Percentiles rank a stretch among this genome's conserved stretches.
These are phyloP conservation scores for Diachasmimorpha longicaudata DNA, from an alignment of 1,140 invertebrate species.

Conservation along the genomic window DNA sequence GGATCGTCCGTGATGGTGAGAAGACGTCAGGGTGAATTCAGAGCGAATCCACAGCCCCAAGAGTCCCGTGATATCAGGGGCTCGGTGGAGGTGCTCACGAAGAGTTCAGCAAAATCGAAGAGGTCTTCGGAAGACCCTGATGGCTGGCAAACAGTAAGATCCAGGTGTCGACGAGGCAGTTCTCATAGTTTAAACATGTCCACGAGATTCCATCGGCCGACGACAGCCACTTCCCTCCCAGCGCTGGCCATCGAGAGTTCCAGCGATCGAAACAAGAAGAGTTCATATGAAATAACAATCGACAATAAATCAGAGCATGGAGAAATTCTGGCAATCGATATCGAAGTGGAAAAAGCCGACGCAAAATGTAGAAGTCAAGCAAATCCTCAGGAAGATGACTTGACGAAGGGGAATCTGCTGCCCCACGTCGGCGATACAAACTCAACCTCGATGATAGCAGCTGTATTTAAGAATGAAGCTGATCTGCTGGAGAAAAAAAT, in stretches of 20 bases:
- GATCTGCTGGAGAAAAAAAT: slow-evolving; percentile 62
- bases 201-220: slow-evolving; percentile 64
- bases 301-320: slow-evolving; percentile 31
- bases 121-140: slow-evolving; percentile 52
- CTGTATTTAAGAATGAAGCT: slow-evolving; percentile 62
- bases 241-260: slow-evolving; percentile 63
- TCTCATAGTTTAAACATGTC: slow-evolving; percentile 57
- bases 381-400: slow-evolving; percentile 14
- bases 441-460: slow-evolving; percentile 59
- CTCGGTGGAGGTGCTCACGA: slow-evolving; percentile 50
- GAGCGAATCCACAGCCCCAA: slow-evolving; percentile 4
- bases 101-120: slow-evolving; percentile 33
- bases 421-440: slow-evolving; percentile 41
- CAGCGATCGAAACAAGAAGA: slow-evolving; percentile 55
- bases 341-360: slow-evolving; percentile 45
- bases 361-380: slow-evolving; percentile 10
- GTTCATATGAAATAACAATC: slow-evolving; percentile 33
- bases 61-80: slow-evolving; percentile 42
- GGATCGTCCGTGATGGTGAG: slow-evolving; percentile 47
- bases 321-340: slow-evolving; percentile 15
- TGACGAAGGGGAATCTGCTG: slow-evolving; percentile 8
- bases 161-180: slow-evolving; percentile 59
- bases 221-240: slow-evolving; percentile 66
- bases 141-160: slow-evolving; percentile 73
- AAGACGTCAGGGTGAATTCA: slow-evolving; percentile 37